Percentiles rank a stretch among this genome's conserved stretches.
phyloP scores from a whole-genome alignment of 1,140 invertebrate species.

The Ceratina calcarata region DNA sequence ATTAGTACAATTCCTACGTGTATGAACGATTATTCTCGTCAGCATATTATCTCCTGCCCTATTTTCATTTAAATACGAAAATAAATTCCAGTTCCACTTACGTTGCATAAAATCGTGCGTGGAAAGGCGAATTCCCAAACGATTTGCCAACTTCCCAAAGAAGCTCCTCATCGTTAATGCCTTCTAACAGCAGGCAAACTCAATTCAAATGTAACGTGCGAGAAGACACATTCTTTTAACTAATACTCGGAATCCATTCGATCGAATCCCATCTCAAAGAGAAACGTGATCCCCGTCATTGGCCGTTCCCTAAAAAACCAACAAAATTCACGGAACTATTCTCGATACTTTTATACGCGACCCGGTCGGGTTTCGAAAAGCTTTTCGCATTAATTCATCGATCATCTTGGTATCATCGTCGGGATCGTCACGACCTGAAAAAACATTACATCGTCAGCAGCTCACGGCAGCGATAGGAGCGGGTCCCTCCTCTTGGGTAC shows the following conservation, averaged over 20 bases:
- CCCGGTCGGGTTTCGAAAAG: slow-evolving; percentile 31
- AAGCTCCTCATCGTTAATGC: background rate
- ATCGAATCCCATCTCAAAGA: background rate
- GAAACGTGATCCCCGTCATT: background rate
- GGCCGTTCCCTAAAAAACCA: slow-evolving; percentile 11
- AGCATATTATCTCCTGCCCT: slow-evolving; percentile 4
- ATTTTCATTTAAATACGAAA: slow-evolving; percentile 19
- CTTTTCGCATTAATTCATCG: slow-evolving; percentile 44
- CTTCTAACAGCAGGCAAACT: too few relatives aligned
- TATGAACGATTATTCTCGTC: background rate
- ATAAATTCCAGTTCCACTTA: slow-evolving; percentile 25
- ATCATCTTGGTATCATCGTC: slow-evolving; percentile 57
- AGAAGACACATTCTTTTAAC: background rate
- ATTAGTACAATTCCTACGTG: slow-evolving; percentile 20
- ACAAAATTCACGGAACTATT: background rate
- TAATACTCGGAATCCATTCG: background rate
- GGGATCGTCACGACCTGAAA: slow-evolving; percentile 62
- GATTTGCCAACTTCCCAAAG: slow-evolving; percentile 16
- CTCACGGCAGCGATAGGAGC: slow-evolving; percentile 72
- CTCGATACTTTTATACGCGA: background rate
- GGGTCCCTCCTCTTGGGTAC: slow-evolving; percentile 68
- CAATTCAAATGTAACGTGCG: too few relatives aligned
- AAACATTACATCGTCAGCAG: slow-evolving; percentile 48
- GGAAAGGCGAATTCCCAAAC: slow-evolving; percentile 12
- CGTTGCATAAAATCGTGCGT: slow-evolving; percentile 31